Conservation (phyloP, 2,113 vertebrate species). For the Osmerus mordax region DNA sequence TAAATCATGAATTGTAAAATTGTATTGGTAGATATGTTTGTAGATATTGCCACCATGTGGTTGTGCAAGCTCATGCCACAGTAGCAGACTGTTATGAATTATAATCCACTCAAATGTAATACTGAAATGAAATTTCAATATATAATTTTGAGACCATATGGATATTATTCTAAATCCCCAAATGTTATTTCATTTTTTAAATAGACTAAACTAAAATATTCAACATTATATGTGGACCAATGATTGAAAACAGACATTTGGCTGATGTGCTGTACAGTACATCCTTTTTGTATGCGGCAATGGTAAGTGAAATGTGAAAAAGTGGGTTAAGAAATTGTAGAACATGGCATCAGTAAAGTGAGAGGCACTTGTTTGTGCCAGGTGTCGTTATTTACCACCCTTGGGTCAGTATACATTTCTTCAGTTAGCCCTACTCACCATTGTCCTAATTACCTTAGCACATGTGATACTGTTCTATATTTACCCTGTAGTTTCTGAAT, state of each 20-base stretch:
- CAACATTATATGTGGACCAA: too few relatives aligned
- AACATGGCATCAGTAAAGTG: slow-evolving; percentile 6
- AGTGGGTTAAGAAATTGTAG: neutral
- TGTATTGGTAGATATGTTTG: neutral
- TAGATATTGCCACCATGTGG: slow-evolving; percentile 5
- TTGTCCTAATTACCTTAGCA: slow-evolving; percentile 56
- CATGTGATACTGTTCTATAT: slow-evolving; percentile 15
- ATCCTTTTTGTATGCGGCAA: neutral
- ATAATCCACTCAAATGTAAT: too few relatives aligned
- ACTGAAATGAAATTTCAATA: too few relatives aligned
- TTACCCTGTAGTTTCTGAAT: neutral
- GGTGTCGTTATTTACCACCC: slow-evolving; percentile 52
- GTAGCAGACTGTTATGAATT: too few relatives aligned
- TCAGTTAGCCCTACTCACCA: slow-evolving; percentile 34
- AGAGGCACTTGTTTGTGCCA: neutral
- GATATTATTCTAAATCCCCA: too few relatives aligned
- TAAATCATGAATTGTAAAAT: too few relatives aligned
- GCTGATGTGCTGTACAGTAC: too few relatives aligned
- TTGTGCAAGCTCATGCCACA: neutral
- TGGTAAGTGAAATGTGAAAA: neutral
- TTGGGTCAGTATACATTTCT: slow-evolving; percentile 43
- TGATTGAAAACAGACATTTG: too few relatives aligned
- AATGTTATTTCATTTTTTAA: too few relatives aligned
- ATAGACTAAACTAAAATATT: too few relatives aligned
- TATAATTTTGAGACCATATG: too few relatives aligned